Percentiles rank a stretch among this genome's conserved stretches.
These are phyloP conservation scores for Pagetopsis macropterus DNA, from an alignment of 2,797 vertebrate species.

Conservation along the genomic window DNA sequence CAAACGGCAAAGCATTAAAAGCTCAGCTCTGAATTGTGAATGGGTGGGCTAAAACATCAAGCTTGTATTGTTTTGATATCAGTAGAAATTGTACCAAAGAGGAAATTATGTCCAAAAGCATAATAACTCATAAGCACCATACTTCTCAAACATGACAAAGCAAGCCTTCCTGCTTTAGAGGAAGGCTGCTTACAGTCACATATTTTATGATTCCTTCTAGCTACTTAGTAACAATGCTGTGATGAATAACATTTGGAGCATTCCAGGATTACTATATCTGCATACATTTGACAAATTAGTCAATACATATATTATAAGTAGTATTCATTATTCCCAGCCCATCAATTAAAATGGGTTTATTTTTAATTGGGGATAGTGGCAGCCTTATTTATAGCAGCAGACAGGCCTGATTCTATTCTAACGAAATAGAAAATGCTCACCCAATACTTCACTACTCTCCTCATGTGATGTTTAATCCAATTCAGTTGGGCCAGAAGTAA, in stretches of 20 bases:
- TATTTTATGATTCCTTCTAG: not conserved
- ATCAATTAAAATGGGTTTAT: constrained; percentile 10
- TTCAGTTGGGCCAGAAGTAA: constrained; percentile 50
- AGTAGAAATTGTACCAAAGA: not conserved
- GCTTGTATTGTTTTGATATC: not conserved
- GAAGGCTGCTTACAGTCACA: not conserved
- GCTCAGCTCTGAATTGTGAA: not conserved
- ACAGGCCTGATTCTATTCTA: constrained; percentile 26
- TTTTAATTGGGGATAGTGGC: constrained; percentile 10
- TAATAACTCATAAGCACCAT: not conserved
- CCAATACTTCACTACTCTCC: constrained; percentile 37
- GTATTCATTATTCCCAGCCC: constrained; percentile 2
- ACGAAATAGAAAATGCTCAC: constrained; percentile 13
- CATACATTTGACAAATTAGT: not conserved
- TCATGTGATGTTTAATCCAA: constrained; percentile 72
- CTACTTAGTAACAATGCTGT: not conserved
- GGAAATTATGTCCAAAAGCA: not conserved
- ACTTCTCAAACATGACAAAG: not conserved
- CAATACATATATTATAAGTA: not conserved
- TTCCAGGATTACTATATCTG: constrained; percentile 4
- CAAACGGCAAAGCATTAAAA: constrained; percentile 1
- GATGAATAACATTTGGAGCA: not conserved
- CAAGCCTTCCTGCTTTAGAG: not conserved
- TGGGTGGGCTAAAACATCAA: not conserved
- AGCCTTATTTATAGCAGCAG: constrained; percentile 14